Evolutionary conservation across 2,888 invertebrate genomes (phyloP), one percentile per base, ranked within the genome.

Genomic region (Chrysolina haemoptera): DNA sequence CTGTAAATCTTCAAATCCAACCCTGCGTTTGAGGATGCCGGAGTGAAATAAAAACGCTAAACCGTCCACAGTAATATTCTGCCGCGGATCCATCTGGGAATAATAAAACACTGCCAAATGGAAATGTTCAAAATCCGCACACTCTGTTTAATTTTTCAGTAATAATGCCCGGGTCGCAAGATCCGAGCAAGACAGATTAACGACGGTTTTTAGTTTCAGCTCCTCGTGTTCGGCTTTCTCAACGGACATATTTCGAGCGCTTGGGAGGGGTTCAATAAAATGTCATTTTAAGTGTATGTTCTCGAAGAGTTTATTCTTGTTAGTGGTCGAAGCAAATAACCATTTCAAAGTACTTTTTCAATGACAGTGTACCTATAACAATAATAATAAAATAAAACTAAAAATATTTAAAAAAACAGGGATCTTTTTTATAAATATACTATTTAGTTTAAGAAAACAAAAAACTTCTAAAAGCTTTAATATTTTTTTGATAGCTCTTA

Each of bases 31-130:
- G 4, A 20, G 18, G 53, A 53, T 53, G 53, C 53, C 18, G 59
- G 59, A 59, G 35, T 12, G 59, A 59, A 59, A 59, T 59, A 59
- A 59, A 59, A 59, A 22, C 59, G 14, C 59, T 22, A 59, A 59
- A 20, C 53, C 16, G 14, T 27, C 59, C 59, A 27, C 14, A 35
- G 59, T 82, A 82, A 84, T 84, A 84, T 83, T 81, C 80, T 77
- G 81, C 79, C 78, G 80, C 77, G 78, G 71, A 78, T 79, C 75
- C 81, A 75, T 79, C 77, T 75, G 82, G 81, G 82, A 82, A 83
- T 82, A 83, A 82, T 83, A 84, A 84, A 84, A 81, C 80, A 81
- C 75, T 77, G 79, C 77, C 74, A 79, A 82, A 83, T 82, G 80
- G 79, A 81, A 83, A 80, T 80, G 81, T 79, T 79, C 11, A 14